phyloP scores from a whole-genome alignment of 53 echinoderm and acorn worm species.

The Actinopyga echinites region DNA sequence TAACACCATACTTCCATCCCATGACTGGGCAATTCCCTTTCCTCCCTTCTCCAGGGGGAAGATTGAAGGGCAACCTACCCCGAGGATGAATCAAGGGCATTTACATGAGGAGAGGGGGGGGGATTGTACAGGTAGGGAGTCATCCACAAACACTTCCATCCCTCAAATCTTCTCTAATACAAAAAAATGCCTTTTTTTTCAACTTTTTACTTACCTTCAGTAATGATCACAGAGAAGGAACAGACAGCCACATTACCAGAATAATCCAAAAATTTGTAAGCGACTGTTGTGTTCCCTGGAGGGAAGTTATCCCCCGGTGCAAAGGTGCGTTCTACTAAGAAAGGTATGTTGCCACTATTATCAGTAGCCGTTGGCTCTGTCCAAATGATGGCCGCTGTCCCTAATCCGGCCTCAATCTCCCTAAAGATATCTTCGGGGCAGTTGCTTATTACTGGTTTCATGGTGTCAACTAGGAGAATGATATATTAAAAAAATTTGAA shows the following conservation, averaged over 20 bases:
- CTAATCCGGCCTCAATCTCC: slow-evolving; percentile 16
- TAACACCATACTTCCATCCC: too few relatives aligned
- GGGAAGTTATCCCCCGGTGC: not conserved
- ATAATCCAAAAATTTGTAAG: not conserved
- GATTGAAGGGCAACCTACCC: too few relatives aligned
- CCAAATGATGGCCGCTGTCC: slow-evolving; percentile 30
- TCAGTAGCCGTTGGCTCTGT: slow-evolving; percentile 45
- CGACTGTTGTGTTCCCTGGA: slow-evolving; percentile 20
- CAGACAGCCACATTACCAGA: not conserved
- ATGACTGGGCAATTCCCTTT: too few relatives aligned
- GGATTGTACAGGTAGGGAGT: too few relatives aligned
- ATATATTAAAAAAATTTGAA: not conserved
- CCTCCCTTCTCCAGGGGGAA: too few relatives aligned
- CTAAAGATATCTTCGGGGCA: slow-evolving; percentile 45
- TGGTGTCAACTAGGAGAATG: slow-evolving; percentile 22
- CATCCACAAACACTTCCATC: too few relatives aligned
- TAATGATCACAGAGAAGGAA: not conserved
- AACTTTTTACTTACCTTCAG: not conserved
- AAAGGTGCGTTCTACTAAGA: not conserved
- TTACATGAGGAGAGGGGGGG: too few relatives aligned
- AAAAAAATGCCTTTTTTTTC: too few relatives aligned
- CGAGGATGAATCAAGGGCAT: too few relatives aligned
- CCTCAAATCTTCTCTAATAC: too few relatives aligned
- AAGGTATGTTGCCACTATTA: slow-evolving; percentile 1
- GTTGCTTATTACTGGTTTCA: slow-evolving; percentile 35